These are phyloP conservation scores for Neodiprion fabricii DNA, from an alignment of 1,140 invertebrate species.

Conservation along the genomic window DNA sequence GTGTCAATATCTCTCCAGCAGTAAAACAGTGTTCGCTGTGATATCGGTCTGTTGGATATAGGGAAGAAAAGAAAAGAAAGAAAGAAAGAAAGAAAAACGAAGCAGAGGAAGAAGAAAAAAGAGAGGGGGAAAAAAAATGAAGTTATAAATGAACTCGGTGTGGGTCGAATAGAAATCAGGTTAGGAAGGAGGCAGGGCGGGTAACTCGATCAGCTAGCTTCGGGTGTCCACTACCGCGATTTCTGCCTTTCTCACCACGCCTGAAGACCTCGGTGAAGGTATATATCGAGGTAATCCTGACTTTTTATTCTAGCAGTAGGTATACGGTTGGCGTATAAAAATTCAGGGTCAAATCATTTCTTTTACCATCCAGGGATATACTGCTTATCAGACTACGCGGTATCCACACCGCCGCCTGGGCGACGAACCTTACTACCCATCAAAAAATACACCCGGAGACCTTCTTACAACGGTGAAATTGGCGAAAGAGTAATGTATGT, in stretches of 20 bases:
- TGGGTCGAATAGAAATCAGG: constrained; percentile 45
- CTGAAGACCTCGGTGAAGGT: background rate
- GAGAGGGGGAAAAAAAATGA: constrained; percentile 26
- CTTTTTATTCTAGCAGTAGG: background rate
- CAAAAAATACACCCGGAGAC: too few relatives aligned
- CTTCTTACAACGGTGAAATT: too few relatives aligned
- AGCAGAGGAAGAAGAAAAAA: too few relatives aligned
- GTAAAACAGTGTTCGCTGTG: background rate
- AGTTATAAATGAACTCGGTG: constrained; percentile 44
- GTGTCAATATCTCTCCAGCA: background rate
- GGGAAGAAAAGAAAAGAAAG: constrained; percentile 32
- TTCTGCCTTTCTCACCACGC: constrained; percentile 4
- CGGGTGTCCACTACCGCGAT: constrained; percentile 18
- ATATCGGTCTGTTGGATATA: background rate
- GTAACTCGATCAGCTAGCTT: constrained; percentile 43
- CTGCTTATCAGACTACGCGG: too few relatives aligned
- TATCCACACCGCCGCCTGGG: too few relatives aligned
- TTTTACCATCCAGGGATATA: background rate
- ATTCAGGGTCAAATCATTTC: background rate
- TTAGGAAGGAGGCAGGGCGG: constrained; percentile 28
- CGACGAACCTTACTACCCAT: too few relatives aligned
- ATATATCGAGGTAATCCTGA: background rate
- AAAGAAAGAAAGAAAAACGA: constrained; percentile 35
- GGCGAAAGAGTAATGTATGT: too few relatives aligned
- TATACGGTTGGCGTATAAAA: background rate